Evolutionary conservation across 2,888 invertebrate species (phyloP).

Genomic region (Holacanthella duospinosa): DNA sequence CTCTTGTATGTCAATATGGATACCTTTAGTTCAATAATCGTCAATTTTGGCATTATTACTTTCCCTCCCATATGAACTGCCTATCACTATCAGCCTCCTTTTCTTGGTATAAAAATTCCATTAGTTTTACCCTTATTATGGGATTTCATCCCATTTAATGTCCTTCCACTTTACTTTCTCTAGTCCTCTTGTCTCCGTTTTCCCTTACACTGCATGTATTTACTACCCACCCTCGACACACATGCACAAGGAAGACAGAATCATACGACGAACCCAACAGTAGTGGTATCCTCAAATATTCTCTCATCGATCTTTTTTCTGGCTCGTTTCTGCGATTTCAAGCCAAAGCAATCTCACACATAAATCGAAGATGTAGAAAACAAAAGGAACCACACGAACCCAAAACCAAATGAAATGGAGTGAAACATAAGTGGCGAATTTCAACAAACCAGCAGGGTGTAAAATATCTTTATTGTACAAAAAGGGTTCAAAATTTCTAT

Average conservation of each 20-base stretch:
- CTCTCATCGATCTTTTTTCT: neutral
- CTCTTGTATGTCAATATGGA: no score
- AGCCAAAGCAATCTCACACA: neutral
- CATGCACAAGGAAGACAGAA: neutral
- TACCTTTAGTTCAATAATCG: no score
- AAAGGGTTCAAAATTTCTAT: neutral
- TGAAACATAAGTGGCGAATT: neutral
- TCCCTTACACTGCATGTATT: neutral
- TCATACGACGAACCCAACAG: no score
- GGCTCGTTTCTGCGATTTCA: neutral
- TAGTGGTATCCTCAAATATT: neutral
- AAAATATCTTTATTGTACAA: neutral
- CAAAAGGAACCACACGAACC: neutral
- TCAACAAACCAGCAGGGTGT: neutral
- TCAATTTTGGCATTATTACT: neutral
- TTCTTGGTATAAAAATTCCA: neutral
- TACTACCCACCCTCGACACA: neutral
- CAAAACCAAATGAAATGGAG: neutral
- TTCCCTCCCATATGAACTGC: neutral
- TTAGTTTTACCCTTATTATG: slow-evolving; percentile 3
- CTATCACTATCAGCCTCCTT: neutral
- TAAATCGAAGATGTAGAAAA: neutral
- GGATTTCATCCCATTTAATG: slow-evolving; percentile 1
- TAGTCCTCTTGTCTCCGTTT: neutral
- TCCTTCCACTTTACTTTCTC: neutral